Evolutionary conservation across 2,888 invertebrate species (phyloP), one percentile per base, ranked within the genome.

Genomic region (Anoncus sp.): DNA sequence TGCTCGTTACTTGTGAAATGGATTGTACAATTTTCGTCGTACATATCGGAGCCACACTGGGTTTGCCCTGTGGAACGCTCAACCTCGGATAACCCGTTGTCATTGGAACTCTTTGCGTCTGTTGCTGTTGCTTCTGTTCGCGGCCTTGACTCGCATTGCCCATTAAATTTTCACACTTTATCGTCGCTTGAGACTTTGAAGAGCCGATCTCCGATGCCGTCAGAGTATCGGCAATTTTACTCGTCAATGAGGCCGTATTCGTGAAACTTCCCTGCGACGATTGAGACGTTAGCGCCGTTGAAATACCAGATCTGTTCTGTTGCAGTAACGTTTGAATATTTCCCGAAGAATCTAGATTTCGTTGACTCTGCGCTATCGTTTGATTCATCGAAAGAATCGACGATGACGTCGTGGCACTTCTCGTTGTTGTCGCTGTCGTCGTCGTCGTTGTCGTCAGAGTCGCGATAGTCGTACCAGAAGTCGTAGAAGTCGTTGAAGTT

Each of bases 1-100:
- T 84, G 57, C 80, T 81, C 49, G 86, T 63, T 7, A 73, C 66
- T 75, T 83, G 85, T 18, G 80, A 51, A 51, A 35, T 62, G 9
- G 77, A 27, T 40, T 75, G 79, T 63, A 75, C 66, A 43, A 49
- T 27, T 69, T 77, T 83, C 40, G 18, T 82, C 31, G 82, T 63
- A 38, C 81, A 69, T n/a, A 81, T 78, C 5, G 85, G 81, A 1
- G 85, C 77, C 14, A 83, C 81, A 14, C 75, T 70, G 1, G 87
- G 85, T 66, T 87, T 88, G 1, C 78, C 63, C 71, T 85, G 85
- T 3, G 85, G 70, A 7, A 84, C 43, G n/a, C 74, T 76, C 9
- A 78, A 63, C 43, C 78, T 51, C 27, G 82, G 63, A 57, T 75
- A 81, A 10, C 70, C 20, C 7, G 77, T 55, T 27, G 72, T 72